Conservation (phyloP, 1,140 invertebrate genomes). For the Gryllus bimaculatus region DNA sequence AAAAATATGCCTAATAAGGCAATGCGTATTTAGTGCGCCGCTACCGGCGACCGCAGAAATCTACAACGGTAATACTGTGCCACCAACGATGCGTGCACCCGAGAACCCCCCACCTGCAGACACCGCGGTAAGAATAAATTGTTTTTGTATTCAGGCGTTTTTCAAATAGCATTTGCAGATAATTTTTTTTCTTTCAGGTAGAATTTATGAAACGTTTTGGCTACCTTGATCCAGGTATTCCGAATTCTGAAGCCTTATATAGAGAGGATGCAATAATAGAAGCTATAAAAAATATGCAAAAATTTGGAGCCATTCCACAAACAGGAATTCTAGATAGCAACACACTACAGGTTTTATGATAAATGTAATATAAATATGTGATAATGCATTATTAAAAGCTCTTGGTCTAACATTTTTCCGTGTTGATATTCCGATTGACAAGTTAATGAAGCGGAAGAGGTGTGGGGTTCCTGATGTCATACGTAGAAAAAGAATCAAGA, state of each 20-base stretch:
- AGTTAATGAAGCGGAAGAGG: constrained; percentile 50
- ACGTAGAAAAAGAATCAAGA: constrained; percentile 33
- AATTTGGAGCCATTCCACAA: constrained; percentile 51
- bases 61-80: no score
- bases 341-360: constrained; percentile 41
- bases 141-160: no score
- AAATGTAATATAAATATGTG: no score
- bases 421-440: neutral
- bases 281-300: constrained; percentile 53
- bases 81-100: no score
- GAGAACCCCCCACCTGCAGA: no score
- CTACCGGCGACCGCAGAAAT: no score
- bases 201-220: constrained; percentile 53
- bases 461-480: constrained; percentile 55
- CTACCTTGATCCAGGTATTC: constrained; percentile 40
- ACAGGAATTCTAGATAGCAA: constrained; percentile 50
- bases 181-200: constrained; percentile 35
- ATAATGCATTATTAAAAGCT: no score
- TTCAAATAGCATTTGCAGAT: no score
- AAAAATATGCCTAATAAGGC: no score
- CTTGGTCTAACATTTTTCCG: no score
- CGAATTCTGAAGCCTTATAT: constrained; percentile 44
- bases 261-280: constrained; percentile 44
- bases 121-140: no score
- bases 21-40: no score